Conservation (phyloP, 2,113 vertebrate species). For the Oncorhynchus gorbuscha region DNA sequence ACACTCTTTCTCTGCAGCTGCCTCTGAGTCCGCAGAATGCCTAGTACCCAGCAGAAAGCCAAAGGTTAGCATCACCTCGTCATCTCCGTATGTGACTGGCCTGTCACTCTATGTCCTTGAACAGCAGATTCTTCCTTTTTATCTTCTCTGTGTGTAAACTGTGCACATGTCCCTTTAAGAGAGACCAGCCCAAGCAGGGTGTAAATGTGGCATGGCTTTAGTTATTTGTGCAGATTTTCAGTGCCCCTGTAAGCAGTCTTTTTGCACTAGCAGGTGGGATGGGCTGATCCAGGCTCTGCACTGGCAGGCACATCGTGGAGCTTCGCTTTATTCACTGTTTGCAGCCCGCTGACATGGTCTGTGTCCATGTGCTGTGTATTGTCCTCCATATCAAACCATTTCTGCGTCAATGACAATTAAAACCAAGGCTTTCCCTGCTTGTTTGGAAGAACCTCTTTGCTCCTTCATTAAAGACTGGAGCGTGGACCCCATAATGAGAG, state of each 20-base stretch:
- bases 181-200: slow-evolving; percentile 51
- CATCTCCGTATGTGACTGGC: slow-evolving; percentile 49
- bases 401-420: slow-evolving; percentile 20
- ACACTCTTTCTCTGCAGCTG: slow-evolving; percentile 16
- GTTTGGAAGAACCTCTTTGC: slow-evolving; percentile 34
- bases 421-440: slow-evolving; percentile 16
- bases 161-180: slow-evolving; percentile 81
- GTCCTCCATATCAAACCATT: slow-evolving; percentile 43
- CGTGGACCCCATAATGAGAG: too few species aligned
- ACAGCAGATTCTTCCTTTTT: slow-evolving; percentile 54
- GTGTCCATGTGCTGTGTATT: slow-evolving; percentile 32
- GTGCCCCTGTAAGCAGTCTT: slow-evolving; percentile 60
- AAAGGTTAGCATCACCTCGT: slow-evolving; percentile 44
- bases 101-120: slow-evolving; percentile 51
- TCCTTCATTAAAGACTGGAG: neutral
- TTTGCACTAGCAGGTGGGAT: slow-evolving; percentile 53
- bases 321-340: slow-evolving; percentile 43
- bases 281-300: slow-evolving; percentile 43
- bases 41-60: slow-evolving; percentile 56
- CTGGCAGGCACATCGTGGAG: slow-evolving; percentile 13
- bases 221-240: slow-evolving; percentile 66
- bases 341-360: slow-evolving; percentile 35
- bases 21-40: slow-evolving; percentile 48
- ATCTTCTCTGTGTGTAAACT: slow-evolving; percentile 67
- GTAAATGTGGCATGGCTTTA: slow-evolving; percentile 70